Percentiles rank a stretch among this genome's conserved stretches.
Conservation (phyloP, 2,113 vertebrate species). For the Alectura lathami region DNA sequence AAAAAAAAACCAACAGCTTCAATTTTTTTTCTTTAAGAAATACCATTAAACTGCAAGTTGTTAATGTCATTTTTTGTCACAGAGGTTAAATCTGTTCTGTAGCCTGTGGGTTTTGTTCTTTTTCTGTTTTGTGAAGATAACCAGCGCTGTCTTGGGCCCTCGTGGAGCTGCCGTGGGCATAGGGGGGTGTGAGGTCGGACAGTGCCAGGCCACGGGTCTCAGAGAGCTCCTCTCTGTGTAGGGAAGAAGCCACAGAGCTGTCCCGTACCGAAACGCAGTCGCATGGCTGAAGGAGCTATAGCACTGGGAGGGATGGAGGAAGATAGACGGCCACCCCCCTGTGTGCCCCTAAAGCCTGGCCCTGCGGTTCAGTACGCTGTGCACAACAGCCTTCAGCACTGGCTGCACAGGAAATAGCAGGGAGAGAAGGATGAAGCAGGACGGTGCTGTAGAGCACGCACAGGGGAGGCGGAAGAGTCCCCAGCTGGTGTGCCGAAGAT, state of each 20-base stretch:
- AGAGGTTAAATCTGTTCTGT: not conserved
- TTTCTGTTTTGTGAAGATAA: not conserved
- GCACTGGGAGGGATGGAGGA: too few relatives aligned
- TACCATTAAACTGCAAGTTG: not conserved
- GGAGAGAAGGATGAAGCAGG: too few relatives aligned
- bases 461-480: accelerated
- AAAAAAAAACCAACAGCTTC: not conserved
- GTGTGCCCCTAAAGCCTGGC: not conserved
- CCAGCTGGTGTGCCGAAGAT: not conserved
- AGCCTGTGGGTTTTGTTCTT: too few relatives aligned
- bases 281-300: too few relatives aligned
- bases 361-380: accelerated
- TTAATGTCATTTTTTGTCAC: not conserved
- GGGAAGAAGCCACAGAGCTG: not conserved
- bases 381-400: too few relatives aligned
- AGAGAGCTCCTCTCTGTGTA: not conserved
- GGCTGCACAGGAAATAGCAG: not conserved
- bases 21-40: not conserved
- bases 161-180: too few relatives aligned
- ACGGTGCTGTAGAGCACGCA: not conserved
- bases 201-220: too few relatives aligned
- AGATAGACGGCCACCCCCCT: too few relatives aligned
- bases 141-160: not conserved
- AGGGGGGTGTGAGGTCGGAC: too few relatives aligned
- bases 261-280: not conserved